Base-by-base conservation (phyloP, 2,113 vertebrate genomes). In the Saguinus imperator region DNA sequence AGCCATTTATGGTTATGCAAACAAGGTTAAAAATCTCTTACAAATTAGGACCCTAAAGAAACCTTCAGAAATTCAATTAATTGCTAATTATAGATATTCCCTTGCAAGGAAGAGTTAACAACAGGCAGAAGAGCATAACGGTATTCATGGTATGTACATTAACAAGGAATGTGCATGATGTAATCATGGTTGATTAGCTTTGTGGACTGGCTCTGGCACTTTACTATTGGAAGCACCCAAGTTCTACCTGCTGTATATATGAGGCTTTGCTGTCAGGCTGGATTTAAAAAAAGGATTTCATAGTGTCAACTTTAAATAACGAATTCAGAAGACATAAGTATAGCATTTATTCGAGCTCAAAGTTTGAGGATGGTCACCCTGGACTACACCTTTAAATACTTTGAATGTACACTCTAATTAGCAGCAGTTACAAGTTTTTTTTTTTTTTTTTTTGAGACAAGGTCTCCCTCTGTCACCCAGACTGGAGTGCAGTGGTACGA, bases 281-380 rank as follows among this genome's bases (percentile, higher is more conserved):
- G 9, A 76, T 64, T 90, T 90, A 76, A 95, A 94, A 57, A 96
- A 93, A 70, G 9, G 37, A 58, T 75, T 90, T 85, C 66, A 77
- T 23, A 73, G 27, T 77, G 2, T 77, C 75, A 48, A 48, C 27
- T 27, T 76, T 32, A 68, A 68, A 68, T 35, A 68, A 68, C 18
- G 66, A 68, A 68, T 68, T 68, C 32, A 68, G 66, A 68, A 68
- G 32, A 68, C 32, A 32, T 48, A 45, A 77, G 27, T 77, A 45
- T 45, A 32, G 27, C 4, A 3, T 77, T 77, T 77, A 77, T 77
- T 77, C 43, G 1, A 45, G 27, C 25, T 45, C 14, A 48, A 29
- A 77, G 75, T 45, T 77, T 48, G 27, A 77, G 75, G 43, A 48
- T 9, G 27, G 43, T 16, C 27, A 48, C 27, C 43, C 40, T 25